Base-by-base conservation (phyloP, 2,797 vertebrate genomes). In the Octomys mimax region DNA sequence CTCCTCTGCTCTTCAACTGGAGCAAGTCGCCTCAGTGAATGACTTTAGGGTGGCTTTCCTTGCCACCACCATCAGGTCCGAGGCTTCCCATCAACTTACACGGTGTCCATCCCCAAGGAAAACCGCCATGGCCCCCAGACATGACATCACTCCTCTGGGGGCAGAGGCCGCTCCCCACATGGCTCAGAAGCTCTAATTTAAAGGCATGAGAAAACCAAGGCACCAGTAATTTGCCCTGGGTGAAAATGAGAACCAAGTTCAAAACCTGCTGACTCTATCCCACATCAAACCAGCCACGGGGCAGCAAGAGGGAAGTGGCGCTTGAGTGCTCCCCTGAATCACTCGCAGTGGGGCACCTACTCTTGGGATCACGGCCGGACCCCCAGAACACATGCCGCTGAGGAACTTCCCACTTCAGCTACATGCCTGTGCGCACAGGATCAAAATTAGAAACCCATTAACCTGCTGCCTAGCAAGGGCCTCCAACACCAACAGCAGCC, bases 151-250 rank as follows among this genome's bases (percentile, higher is more conserved):
- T 85, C 73, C 64, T 80, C 24, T 70, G 49, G 14, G 52, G 57
- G 52, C 31, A n/a, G 22, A 33, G 12, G 21, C 1, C 11, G 28
- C 77, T 82, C 59, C 68, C 59, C 59, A 49, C 1, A 3, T 24
- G 10, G 33, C 61, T 79, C 61, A 59, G 79, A 96, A 64, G 73
- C 89, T 95, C 57, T 86, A 61, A 87, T 87, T 94, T 93, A 87
- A 11, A 93, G 28, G 78, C 39, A 49, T 33, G 59, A 85, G 78
- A 64, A 91, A 87, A 90, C 36, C 66, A 88, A 91, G 92, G 83
- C 5, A 13, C 88, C 52, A 73, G 62, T 68, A 68, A 73, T 57
- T 86, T 90, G 39, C 42, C 79, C 62, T 24, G 64, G n/a, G 26
- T 57, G 71, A 87, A 82, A 39, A n/a, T 73, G 66, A 75, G 33